Percentiles rank a stretch among this genome's conserved stretches.
These are phyloP conservation scores for Leptobrachium leishanense DNA, from an alignment of 2,113 vertebrate genomes.

Conservation along the genomic window DNA sequence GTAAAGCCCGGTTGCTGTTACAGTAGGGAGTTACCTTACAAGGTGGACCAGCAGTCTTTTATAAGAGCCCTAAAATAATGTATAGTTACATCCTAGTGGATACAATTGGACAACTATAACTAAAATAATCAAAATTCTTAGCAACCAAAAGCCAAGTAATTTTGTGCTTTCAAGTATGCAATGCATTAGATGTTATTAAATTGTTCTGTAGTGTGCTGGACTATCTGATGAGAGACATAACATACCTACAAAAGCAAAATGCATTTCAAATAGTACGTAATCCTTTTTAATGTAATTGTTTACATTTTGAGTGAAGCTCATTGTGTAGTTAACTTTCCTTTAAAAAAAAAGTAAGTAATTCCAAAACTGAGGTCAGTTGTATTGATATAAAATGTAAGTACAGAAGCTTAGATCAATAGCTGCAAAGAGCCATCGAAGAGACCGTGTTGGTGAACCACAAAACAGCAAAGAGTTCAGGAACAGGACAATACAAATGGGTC, in stretches of 20 bases:
- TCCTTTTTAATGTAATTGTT: conserved; percentile 5
- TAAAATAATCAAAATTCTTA: not conserved
- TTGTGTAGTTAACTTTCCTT: not conserved
- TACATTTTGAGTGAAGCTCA: conserved; percentile 20
- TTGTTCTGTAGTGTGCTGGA: not conserved
- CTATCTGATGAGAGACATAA: not conserved
- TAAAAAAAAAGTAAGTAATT: conserved; percentile 28
- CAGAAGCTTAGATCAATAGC: conserved; percentile 36
- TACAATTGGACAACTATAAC: not conserved
- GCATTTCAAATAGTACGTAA: conserved; percentile 3
- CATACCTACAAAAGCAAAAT: not conserved
- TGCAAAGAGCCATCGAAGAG: conserved; percentile 23
- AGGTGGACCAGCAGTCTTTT: no score
- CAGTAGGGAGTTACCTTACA: no score
- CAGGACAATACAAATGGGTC: conserved; percentile 5
- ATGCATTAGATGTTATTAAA: conserved; percentile 10
- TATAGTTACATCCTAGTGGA: no score
- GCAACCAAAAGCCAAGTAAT: not conserved
- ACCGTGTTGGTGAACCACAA: conserved; percentile 42
- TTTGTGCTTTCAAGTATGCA: conserved; percentile 17
- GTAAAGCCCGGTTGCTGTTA: no score
- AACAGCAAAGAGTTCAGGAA: conserved; percentile 19
- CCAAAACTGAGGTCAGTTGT: conserved; percentile 31
- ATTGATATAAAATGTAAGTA: conserved; percentile 13
- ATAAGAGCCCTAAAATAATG: no score